Evolutionary conservation across 2,113 vertebrate genomes (phyloP).

Genomic region (Rostratula benghalensis): DNA sequence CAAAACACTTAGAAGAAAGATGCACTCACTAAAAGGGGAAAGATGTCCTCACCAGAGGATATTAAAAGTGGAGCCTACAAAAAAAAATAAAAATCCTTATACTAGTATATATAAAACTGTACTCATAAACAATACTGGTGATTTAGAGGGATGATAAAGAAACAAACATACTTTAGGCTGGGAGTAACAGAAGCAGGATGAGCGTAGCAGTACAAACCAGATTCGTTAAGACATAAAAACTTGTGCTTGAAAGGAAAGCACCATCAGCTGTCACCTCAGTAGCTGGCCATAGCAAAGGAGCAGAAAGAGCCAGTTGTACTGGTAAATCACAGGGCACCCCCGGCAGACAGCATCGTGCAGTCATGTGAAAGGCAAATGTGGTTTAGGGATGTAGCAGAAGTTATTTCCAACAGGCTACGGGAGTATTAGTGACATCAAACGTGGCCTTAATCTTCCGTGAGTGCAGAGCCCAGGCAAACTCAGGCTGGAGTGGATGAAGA

Average conservation of each 20-base stretch:
- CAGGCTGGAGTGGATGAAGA: neutral
- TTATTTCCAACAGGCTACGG: neutral
- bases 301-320: neutral
- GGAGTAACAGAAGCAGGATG: neutral
- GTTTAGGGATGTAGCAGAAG: neutral
- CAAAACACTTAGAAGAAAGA: neutral
- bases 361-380: neutral
- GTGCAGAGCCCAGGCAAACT: neutral
- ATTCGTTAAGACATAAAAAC: neutral
- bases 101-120: neutral
- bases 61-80: neutral
- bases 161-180: neutral
- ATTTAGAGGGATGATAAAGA: neutral
- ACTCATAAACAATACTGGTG: neutral
- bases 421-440: neutral
- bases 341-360: rapidly evolving
- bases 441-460: neutral
- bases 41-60: neutral
- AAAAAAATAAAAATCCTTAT: neutral
- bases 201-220: neutral
- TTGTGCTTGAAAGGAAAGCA: neutral
- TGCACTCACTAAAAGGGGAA: neutral
- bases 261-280: neutral
- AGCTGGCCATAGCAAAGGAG: neutral
- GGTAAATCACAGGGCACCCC: neutral